Percentiles rank a stretch among this genome's conserved stretches.
These are phyloP conservation scores for Dasypogon diadema DNA, from an alignment of 2,888 invertebrate genomes.

Conservation along the genomic window DNA sequence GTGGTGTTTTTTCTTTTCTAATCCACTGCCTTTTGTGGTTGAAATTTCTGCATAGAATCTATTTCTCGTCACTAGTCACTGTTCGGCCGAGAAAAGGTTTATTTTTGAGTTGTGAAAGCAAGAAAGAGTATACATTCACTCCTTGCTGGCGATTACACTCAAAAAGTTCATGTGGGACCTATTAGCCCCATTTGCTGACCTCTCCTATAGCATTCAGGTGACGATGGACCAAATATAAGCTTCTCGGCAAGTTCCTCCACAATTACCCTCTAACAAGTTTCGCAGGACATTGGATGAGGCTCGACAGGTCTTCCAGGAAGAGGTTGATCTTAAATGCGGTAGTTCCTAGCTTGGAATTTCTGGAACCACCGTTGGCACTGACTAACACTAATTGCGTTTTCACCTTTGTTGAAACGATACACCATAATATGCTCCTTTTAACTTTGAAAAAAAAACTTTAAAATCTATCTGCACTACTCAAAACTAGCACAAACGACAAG, in stretches of 20 bases:
- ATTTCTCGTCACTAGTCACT: background rate
- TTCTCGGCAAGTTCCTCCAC: background rate
- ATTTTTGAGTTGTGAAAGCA: background rate
- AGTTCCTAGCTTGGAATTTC: background rate
- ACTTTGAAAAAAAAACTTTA: no score
- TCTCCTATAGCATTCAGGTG: background rate
- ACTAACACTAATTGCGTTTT: background rate
- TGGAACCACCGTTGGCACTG: background rate
- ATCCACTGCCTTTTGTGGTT: background rate
- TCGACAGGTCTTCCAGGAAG: background rate
- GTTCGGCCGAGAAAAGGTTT: background rate
- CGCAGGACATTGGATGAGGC: background rate
- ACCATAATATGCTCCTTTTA: no score
- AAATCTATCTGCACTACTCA: no score
- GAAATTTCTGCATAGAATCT: background rate
- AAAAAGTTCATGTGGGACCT: background rate
- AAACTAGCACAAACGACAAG: no score
- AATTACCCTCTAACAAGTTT: background rate
- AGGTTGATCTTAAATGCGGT: no score
- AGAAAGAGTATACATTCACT: background rate
- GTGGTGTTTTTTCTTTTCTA: background rate
- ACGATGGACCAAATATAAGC: background rate
- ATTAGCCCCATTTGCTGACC: background rate
- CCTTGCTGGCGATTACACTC: background rate
- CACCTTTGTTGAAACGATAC: no score